phyloP scores from a whole-genome alignment of 2,888 invertebrate genomes.

The Luperina testacea region DNA sequence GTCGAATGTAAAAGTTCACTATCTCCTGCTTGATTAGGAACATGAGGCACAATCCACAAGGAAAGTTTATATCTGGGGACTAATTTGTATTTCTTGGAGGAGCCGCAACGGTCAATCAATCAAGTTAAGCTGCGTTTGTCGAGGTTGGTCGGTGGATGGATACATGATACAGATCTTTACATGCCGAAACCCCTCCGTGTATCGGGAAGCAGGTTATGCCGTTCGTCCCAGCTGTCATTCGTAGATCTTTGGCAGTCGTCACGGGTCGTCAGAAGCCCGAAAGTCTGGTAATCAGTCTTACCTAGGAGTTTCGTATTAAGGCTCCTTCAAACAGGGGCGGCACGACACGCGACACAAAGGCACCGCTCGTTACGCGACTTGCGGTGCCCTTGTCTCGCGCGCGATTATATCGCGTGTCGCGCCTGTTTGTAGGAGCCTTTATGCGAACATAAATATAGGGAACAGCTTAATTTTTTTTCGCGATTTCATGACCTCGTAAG shows the following conservation, averaged over 20 bases:
- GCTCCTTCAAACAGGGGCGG: too few relatives aligned
- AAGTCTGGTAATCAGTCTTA: not conserved
- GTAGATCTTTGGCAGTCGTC: too few relatives aligned
- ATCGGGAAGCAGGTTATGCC: not conserved
- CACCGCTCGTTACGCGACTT: too few relatives aligned
- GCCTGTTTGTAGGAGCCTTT: not conserved
- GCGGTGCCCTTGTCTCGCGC: too few relatives aligned
- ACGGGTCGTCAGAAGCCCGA: not conserved
- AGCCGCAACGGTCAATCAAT: not conserved
- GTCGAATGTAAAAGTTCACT: slow-evolving; percentile 38
- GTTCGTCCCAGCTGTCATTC: too few relatives aligned
- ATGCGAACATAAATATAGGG: too few relatives aligned
- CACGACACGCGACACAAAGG: too few relatives aligned
- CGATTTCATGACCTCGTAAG: too few relatives aligned
- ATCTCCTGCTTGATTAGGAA: slow-evolving; percentile 1
- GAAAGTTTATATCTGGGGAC: not conserved
- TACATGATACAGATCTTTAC: not conserved
- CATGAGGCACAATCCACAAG: not conserved
- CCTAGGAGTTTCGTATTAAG: not conserved
- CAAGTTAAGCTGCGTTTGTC: not conserved
- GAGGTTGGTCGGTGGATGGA: not conserved
- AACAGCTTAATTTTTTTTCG: too few relatives aligned
- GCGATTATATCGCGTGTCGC: too few relatives aligned
- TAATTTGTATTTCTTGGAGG: not conserved
- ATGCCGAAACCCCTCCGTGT: not conserved